These are phyloP conservation scores for Dinoponera quadriceps DNA, from an alignment of 1,140 invertebrate species.

Conservation along the genomic window DNA sequence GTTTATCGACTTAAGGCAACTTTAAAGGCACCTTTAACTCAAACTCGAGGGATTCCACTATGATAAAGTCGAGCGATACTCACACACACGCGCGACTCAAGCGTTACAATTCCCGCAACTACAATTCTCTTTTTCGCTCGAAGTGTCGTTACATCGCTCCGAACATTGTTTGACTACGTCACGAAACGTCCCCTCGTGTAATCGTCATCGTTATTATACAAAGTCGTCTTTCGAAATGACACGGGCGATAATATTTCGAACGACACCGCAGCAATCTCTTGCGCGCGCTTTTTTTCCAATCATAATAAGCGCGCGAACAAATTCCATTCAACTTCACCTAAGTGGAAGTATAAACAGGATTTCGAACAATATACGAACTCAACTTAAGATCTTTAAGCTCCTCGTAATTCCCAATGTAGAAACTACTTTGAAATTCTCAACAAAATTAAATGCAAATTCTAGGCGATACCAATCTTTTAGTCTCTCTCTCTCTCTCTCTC, in stretches of 20 bases:
- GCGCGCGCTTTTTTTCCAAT: neutral
- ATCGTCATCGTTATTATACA: too few species aligned
- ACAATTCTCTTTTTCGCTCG: too few species aligned
- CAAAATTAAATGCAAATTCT: conserved; percentile 50
- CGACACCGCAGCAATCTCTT: too few species aligned
- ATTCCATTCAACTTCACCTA: neutral
- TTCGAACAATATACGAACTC: neutral
- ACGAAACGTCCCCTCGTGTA: too few species aligned
- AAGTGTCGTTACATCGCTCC: too few species aligned
- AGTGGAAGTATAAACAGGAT: neutral
- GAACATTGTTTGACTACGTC: too few species aligned
- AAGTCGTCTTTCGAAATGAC: too few species aligned
- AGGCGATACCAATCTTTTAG: conserved; percentile 2
- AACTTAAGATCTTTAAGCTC: neutral
- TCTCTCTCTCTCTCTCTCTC: too few species aligned
- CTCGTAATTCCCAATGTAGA: conserved; percentile 1
- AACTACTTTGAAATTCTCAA: neutral
- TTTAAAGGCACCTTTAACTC: conserved; percentile 12
- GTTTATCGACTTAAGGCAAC: neutral
- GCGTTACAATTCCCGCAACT: too few species aligned
- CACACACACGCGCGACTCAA: neutral
- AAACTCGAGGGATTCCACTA: neutral
- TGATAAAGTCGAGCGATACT: neutral
- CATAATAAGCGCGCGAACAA: neutral
- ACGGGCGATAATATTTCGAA: too few species aligned